Evolutionary conservation across 2,888 invertebrate genomes (phyloP).

Genomic region (Eurois occulta): DNA sequence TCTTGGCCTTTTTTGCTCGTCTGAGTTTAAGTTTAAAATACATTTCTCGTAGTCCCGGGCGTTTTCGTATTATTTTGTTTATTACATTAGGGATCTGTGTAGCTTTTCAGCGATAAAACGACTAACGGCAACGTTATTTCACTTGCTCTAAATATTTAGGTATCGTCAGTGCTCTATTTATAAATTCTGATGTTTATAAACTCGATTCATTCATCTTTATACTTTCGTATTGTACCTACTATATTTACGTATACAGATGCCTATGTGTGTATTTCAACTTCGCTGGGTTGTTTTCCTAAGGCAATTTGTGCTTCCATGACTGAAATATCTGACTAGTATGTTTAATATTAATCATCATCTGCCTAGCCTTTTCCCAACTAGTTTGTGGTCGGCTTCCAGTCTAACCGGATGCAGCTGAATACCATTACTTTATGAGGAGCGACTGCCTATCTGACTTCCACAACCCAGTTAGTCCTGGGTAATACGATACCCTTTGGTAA

Average conservation of each 20-base stretch:
- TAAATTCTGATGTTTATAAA: constrained; percentile 62
- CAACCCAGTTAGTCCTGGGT: too few relatives aligned
- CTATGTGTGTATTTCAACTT: constrained; percentile 30
- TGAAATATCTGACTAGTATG: constrained; percentile 3
- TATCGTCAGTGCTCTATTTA: constrained; percentile 58
- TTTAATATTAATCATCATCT: too few relatives aligned
- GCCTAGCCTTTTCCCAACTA: too few relatives aligned
- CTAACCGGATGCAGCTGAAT: too few relatives aligned
- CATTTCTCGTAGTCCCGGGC: constrained; percentile 17
- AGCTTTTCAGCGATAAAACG: constrained; percentile 30
- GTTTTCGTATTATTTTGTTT: constrained; percentile 25
- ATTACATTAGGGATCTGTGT: constrained; percentile 29
- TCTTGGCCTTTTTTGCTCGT: constrained; percentile 29
- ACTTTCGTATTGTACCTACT: constrained; percentile 38
- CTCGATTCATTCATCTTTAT: constrained; percentile 64
- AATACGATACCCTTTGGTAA: too few relatives aligned
- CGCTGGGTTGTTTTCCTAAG: not conserved
- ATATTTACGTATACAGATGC: constrained; percentile 29
- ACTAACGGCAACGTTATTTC: constrained; percentile 41
- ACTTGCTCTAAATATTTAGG: constrained; percentile 58
- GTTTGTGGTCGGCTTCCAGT: too few relatives aligned
- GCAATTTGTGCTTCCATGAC: constrained; percentile 1
- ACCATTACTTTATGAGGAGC: too few relatives aligned
- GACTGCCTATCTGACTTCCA: too few relatives aligned
- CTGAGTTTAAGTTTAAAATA: constrained; percentile 21